Percentiles rank a stretch among this genome's conserved stretches.
Evolutionary conservation across 2,888 invertebrate genomes (phyloP).

Genomic region (Athalia circularis): DNA sequence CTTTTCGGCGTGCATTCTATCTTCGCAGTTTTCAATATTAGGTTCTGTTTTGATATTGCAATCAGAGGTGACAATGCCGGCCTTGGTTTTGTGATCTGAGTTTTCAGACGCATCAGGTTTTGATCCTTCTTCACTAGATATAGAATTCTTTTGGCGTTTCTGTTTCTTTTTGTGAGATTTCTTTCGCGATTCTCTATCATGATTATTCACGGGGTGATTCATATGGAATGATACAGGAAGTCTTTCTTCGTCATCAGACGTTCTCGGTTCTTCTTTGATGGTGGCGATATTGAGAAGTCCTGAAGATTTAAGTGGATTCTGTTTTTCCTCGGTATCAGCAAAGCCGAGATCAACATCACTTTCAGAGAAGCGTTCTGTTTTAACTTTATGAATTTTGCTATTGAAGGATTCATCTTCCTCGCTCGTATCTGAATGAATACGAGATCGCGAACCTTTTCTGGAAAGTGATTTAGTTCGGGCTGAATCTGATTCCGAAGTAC

Average conservation of each 20-base stretch:
- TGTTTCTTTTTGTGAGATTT: slow-evolving; percentile 90
- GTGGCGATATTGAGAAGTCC: slow-evolving; percentile 53
- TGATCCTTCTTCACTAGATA: slow-evolving; percentile 77
- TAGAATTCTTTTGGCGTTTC: slow-evolving; percentile 83
- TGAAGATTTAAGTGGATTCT: slow-evolving; percentile 63
- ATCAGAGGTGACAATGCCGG: slow-evolving; percentile 6
- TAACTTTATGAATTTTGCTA: slow-evolving; percentile 76
- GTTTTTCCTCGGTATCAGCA: slow-evolving; percentile 72
- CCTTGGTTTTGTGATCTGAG: slow-evolving; percentile 43
- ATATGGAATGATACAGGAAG: slow-evolving; percentile 62
- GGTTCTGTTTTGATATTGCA: slow-evolving; percentile 20
- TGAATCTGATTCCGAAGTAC: slow-evolving; percentile 74
- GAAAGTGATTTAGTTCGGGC: slow-evolving; percentile 76
- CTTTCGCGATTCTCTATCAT: slow-evolving; percentile 77
- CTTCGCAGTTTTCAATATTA: slow-evolving; percentile 64
- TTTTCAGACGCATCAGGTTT: slow-evolving; percentile 71
- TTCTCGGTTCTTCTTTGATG: slow-evolving; percentile 68
- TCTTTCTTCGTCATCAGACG: slow-evolving; percentile 71
- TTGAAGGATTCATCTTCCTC: slow-evolving; percentile 81
- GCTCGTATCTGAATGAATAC: slow-evolving; percentile 87
- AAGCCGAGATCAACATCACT: slow-evolving; percentile 77
- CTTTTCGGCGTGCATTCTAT: slow-evolving; percentile 71
- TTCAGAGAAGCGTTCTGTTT: slow-evolving; percentile 80
- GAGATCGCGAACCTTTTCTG: slow-evolving; percentile 82
- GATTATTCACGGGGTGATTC: slow-evolving; percentile 67